Evolutionary conservation across 2,797 vertebrate genomes (phyloP).

Genomic region (Vespertilio murinus): DNA sequence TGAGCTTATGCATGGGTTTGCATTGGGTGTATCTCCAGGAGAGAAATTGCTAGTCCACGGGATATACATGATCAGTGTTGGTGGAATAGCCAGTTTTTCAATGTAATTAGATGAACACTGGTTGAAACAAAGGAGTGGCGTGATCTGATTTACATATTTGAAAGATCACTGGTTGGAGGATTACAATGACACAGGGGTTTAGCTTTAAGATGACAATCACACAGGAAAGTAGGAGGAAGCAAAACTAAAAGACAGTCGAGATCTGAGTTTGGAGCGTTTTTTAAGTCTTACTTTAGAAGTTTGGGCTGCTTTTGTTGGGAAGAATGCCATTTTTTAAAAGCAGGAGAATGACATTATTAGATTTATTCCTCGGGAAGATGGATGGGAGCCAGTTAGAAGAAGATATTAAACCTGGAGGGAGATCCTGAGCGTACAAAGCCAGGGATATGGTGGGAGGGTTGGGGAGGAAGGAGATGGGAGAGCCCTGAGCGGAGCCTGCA

Average conservation of each 20-base stretch:
- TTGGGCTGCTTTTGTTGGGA: not conserved
- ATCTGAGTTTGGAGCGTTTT: not conserved
- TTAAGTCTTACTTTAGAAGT: not conserved
- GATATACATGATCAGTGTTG: not conserved
- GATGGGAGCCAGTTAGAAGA: not conserved
- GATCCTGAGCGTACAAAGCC: too few relatives aligned
- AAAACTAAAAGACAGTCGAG: not conserved
- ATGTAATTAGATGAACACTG: not conserved
- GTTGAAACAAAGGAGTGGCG: not conserved
- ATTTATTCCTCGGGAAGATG: slow-evolving; percentile 35
- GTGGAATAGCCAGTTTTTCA: not conserved
- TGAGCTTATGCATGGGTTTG: not conserved
- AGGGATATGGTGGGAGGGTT: not conserved
- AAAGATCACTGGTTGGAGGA: not conserved
- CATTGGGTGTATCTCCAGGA: not conserved
- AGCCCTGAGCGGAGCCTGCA: accelerated
- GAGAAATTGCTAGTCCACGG: not conserved
- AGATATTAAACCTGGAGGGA: not conserved
- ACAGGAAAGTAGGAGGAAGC: not conserved
- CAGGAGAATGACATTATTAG: not conserved
- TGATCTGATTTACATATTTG: not conserved
- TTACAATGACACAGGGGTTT: not conserved
- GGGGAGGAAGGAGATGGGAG: not conserved
- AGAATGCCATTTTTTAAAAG: not conserved
- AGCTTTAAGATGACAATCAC: not conserved